A percentile compares a stretch with the other conserved stretches of the same genome.
These are phyloP conservation scores for Sebastes matsubarae DNA, from an alignment of 2,797 vertebrate species.

Conservation along the genomic window DNA sequence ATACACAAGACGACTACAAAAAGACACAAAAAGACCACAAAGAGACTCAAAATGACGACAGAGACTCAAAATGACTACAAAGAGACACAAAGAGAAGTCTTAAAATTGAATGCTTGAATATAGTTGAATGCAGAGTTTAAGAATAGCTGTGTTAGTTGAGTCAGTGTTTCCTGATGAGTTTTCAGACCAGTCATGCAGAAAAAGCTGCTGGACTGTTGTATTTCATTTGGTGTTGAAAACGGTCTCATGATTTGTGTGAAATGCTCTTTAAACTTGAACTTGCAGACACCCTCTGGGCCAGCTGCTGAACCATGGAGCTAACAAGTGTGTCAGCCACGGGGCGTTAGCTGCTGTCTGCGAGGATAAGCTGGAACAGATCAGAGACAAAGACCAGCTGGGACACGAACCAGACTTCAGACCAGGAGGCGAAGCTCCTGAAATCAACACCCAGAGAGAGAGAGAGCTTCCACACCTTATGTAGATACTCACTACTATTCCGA, in stretches of 20 bases:
- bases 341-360: background rate
- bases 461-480: background rate
- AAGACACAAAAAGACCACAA: too few species aligned
- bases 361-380: slow-evolving; percentile 37
- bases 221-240: background rate
- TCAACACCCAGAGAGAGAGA: slow-evolving; percentile 3
- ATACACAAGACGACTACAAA: rapidly evolving
- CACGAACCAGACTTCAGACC: slow-evolving; percentile 57
- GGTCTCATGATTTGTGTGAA: background rate
- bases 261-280: background rate
- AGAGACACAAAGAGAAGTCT: too few species aligned
- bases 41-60: too few species aligned
- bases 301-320: background rate
- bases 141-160: background rate
- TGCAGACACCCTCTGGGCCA: background rate
- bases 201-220: background rate
- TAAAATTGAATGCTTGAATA: too few species aligned
- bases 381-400: slow-evolving; percentile 75
- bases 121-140: too few species aligned
- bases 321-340: background rate
- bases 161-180: background rate
- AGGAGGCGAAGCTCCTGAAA: slow-evolving; percentile 79
- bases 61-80: too few species aligned
- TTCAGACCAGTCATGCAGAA: background rate
- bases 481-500: slow-evolving; percentile 21